Evolutionary conservation across 1,140 invertebrate genomes (phyloP).

Genomic region (Dinoponera quadriceps): DNA sequence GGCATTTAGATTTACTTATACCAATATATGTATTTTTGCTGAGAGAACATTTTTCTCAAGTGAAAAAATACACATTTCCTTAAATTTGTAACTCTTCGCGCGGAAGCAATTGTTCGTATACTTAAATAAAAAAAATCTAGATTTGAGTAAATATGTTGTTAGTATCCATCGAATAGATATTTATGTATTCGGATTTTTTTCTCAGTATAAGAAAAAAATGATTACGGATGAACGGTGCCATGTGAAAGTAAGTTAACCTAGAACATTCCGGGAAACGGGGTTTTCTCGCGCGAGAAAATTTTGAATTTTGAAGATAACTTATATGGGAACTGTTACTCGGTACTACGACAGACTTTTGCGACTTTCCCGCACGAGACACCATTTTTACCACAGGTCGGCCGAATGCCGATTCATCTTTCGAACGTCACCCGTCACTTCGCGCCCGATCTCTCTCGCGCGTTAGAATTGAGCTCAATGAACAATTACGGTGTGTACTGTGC

Average conservation of each 20-base stretch:
- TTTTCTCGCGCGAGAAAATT: conserved; percentile 1
- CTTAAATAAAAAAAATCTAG: too few relatives aligned
- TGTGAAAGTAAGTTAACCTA: not conserved
- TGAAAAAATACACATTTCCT: too few relatives aligned
- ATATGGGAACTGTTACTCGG: not conserved
- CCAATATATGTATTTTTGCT: too few relatives aligned
- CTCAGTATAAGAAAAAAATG: not conserved
- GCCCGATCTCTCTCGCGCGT: conserved; percentile 35
- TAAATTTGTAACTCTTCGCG: too few relatives aligned
- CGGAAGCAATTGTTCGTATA: too few relatives aligned
- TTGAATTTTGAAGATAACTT: not conserved
- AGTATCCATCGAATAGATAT: too few relatives aligned
- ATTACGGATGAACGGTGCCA: not conserved
- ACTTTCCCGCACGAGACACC: not conserved
- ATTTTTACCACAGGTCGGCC: not conserved
- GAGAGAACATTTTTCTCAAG: too few relatives aligned
- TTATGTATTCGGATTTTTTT: too few relatives aligned
- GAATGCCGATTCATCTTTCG: conserved; percentile 24
- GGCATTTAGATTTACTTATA: too few relatives aligned
- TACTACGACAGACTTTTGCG: not conserved
- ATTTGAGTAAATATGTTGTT: too few relatives aligned
- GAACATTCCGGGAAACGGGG: not conserved
- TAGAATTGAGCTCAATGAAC: conserved; percentile 80
- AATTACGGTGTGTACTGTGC: conserved; percentile 70
- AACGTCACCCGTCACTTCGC: not conserved